These are phyloP conservation scores for Idaea dimidiata DNA, from an alignment of 2,888 invertebrate species.

Conservation along the genomic window DNA sequence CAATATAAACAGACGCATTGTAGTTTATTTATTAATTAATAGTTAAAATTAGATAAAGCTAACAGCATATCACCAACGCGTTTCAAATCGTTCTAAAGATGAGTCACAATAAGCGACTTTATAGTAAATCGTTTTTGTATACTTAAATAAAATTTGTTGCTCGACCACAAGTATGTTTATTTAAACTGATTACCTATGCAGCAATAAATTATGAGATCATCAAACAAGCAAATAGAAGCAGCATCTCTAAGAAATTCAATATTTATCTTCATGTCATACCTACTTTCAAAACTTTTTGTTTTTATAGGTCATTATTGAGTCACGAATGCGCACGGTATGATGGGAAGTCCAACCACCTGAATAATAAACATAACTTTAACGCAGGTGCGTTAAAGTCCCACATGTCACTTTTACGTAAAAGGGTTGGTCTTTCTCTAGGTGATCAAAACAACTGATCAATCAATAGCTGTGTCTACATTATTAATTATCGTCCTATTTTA, in stretches of 20 bases:
- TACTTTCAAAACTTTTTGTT: not conserved
- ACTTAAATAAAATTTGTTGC: slow-evolving; percentile 56
- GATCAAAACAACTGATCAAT: too few relatives aligned
- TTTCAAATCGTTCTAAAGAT: slow-evolving; percentile 56
- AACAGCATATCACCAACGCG: slow-evolving; percentile 51
- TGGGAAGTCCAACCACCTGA: too few relatives aligned
- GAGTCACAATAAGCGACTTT: slow-evolving; percentile 44
- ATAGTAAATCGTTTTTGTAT: slow-evolving; percentile 43
- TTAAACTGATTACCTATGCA: slow-evolving; percentile 23
- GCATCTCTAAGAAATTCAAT: not conserved
- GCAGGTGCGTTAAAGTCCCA: too few relatives aligned
- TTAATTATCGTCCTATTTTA: too few relatives aligned
- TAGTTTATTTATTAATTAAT: slow-evolving; percentile 15
- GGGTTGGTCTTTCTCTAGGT: too few relatives aligned
- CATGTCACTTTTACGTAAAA: too few relatives aligned
- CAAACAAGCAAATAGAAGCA: not conserved
- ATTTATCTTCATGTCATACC: slow-evolving; percentile 3
- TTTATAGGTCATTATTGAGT: too few relatives aligned
- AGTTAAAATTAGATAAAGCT: slow-evolving; percentile 26
- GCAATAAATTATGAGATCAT: not conserved
- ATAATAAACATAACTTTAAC: too few relatives aligned
- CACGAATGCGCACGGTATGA: too few relatives aligned
- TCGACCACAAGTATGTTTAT: slow-evolving; percentile 43
- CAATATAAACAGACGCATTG: slow-evolving; percentile 34
- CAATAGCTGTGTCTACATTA: too few relatives aligned